These are phyloP conservation scores for Theretra japonica DNA, from an alignment of 2,888 invertebrate genomes.

Conservation along the genomic window DNA sequence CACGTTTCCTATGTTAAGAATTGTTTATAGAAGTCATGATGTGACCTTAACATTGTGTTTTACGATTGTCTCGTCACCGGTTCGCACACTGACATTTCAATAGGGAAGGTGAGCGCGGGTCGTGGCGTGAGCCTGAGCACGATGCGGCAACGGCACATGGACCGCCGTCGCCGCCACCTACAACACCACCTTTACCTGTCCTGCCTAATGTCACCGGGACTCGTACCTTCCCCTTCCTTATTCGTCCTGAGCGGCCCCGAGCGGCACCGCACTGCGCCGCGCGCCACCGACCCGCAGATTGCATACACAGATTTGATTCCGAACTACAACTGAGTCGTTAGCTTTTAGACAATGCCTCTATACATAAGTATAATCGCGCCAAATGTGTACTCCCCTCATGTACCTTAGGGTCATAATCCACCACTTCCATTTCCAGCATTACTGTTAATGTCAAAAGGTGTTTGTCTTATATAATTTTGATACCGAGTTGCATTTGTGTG, in stretches of 20 bases:
- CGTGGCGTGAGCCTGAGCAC: slow-evolving; percentile 77
- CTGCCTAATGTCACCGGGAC: slow-evolving; percentile 46
- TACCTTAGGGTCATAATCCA: neutral
- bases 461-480: neutral
- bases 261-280: neutral
- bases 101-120: slow-evolving; percentile 80
- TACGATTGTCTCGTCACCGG: slow-evolving; percentile 83
- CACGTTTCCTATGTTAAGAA: slow-evolving; percentile 81
- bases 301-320: neutral
- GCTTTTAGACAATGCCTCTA: neutral
- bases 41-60: slow-evolving; percentile 84
- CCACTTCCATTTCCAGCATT: neutral
- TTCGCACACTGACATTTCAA: slow-evolving; percentile 82
- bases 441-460: slow-evolving; percentile 3
- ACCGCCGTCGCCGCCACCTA: slow-evolving; percentile 38
- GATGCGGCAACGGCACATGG: slow-evolving; percentile 51
- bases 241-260: neutral
- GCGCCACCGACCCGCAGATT: neutral
- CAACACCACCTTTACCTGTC: slow-evolving; percentile 32
- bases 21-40: slow-evolving; percentile 84
- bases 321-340: neutral
- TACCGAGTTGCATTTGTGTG: neutral
- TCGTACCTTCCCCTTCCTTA: slow-evolving; percentile 36
- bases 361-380: neutral
- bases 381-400: neutral